These are phyloP conservation scores for Ammodytes marinus DNA, from an alignment of 2,113 vertebrate genomes.

Conservation along the genomic window DNA sequence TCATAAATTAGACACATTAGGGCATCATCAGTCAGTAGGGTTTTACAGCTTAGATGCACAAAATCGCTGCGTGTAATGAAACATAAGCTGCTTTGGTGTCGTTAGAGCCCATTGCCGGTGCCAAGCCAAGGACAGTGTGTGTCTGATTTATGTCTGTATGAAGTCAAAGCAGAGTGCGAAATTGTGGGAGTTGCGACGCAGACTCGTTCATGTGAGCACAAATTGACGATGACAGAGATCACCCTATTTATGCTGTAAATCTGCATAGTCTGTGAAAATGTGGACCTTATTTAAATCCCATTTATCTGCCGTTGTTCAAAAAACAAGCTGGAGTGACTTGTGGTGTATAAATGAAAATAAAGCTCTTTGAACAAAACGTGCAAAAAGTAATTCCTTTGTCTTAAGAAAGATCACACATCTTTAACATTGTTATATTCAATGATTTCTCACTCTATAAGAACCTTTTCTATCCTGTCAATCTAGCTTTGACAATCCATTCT, in stretches of 20 bases:
- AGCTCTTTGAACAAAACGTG: background rate
- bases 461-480: background rate
- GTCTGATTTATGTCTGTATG: background rate
- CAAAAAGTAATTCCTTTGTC: background rate
- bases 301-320: background rate
- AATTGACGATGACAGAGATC: background rate
- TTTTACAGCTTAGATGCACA: constrained; percentile 5
- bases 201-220: background rate
- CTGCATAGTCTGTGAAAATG: background rate
- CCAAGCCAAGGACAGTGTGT: background rate
- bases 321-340: background rate
- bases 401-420: background rate
- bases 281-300: background rate
- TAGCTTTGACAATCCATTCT: background rate
- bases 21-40: constrained; percentile 1
- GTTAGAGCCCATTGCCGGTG: background rate
- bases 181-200: background rate
- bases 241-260: background rate
- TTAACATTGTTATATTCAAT: too few species aligned
- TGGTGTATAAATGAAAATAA: background rate
- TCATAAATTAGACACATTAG: constrained; percentile 32
- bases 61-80: constrained; percentile 2
- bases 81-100: constrained; percentile 8
- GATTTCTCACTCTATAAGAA: background rate
- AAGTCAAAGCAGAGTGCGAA: background rate